phyloP scores from a whole-genome alignment of 2,888 invertebrate genomes.

The Mimachlamys varia region DNA sequence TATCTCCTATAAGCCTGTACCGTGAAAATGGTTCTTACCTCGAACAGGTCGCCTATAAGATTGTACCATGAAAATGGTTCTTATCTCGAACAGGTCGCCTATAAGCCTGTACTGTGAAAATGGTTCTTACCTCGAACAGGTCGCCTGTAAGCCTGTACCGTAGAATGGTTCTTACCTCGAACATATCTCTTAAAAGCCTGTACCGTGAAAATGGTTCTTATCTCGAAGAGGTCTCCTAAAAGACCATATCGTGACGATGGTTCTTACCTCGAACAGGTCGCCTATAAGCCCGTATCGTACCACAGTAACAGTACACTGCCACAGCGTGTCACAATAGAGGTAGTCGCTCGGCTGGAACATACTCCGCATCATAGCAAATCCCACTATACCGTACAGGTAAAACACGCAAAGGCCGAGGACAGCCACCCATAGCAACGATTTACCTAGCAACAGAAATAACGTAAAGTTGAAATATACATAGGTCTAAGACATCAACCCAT shows the following conservation, averaged over 20 bases:
- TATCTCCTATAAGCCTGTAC: no score
- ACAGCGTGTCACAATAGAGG: constrained; percentile 79
- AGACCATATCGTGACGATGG: neutral
- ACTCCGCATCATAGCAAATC: constrained; percentile 80
- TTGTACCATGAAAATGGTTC: no score
- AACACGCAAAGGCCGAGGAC: constrained; percentile 80
- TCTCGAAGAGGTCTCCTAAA: neutral
- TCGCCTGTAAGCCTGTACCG: neutral
- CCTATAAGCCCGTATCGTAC: constrained; percentile 80
- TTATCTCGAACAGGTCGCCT: no score
- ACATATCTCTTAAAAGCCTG: no score
- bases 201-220: neutral
- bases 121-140: neutral
- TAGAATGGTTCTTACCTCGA: no score
- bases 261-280: constrained; percentile 79
- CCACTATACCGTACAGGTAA: constrained; percentile 81
- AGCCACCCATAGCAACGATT: constrained; percentile 80
- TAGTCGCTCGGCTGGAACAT: constrained; percentile 78
- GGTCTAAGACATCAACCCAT: constrained; percentile 80
- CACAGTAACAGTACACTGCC: constrained; percentile 81
- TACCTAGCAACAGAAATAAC: constrained; percentile 70
- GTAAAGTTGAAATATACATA: constrained; percentile 81
- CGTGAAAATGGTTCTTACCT: neutral
- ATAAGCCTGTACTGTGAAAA: neutral
- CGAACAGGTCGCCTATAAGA: neutral